phyloP scores from a whole-genome alignment of 2,888 invertebrate species.

The Desoria tigrina region DNA sequence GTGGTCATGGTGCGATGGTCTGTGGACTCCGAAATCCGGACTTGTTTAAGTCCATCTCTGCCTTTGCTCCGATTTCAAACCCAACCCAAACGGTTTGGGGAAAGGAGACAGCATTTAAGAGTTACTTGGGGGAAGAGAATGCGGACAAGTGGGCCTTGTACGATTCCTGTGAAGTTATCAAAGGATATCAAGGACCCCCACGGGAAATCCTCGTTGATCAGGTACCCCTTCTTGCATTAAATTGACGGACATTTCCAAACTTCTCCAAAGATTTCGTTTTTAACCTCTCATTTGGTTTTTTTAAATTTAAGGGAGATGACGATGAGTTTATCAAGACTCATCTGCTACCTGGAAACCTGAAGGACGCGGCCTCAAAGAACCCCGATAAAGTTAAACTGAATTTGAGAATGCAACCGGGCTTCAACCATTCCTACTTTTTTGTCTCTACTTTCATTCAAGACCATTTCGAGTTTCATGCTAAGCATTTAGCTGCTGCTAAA shows the following conservation, averaged over 20 bases:
- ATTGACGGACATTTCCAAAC: not conserved
- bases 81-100: constrained; percentile 86
- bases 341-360: constrained; percentile 80
- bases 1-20: constrained; percentile 93
- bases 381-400: constrained; percentile 61
- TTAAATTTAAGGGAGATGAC: constrained; percentile 67
- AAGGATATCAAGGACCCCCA: constrained; percentile 78
- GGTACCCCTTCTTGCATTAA: constrained; percentile 64
- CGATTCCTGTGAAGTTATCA: constrained; percentile 83
- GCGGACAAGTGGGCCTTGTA: constrained; percentile 71
- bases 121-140: constrained; percentile 69
- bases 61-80: constrained; percentile 93
- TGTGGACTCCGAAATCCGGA: constrained; percentile 86
- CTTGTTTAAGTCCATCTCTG: constrained; percentile 68
- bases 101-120: constrained; percentile 72
- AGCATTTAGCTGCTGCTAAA: constrained; percentile 33
- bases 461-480: constrained; percentile 84
- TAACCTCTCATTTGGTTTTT: no score
- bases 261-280: not conserved
- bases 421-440: constrained; percentile 94
- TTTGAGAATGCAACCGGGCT: constrained; percentile 66
- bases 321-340: constrained; percentile 81
- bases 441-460: constrained; percentile 88
- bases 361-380: constrained; percentile 64
- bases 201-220: constrained; percentile 86